Base-by-base conservation (phyloP, 2,888 invertebrate genomes). In the Sturmia bella region DNA sequence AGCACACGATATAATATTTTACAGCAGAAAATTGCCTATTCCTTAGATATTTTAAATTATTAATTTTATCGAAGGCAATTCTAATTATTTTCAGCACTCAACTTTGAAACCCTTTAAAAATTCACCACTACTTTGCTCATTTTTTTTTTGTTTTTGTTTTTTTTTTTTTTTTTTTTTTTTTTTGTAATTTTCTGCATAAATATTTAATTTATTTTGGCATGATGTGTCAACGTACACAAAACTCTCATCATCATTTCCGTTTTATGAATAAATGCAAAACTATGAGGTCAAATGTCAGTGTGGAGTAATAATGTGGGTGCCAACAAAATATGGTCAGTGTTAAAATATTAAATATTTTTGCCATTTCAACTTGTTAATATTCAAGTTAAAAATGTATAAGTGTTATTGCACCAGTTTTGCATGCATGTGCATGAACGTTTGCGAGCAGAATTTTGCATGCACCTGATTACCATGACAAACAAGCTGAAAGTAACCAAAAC, bases 371-470 rank as follows among this genome's bases (percentile, higher is more conserved):
- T 87, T 88, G 86, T 87, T 88, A 87, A 88, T 87, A 86, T 87
- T 84, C 84, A 61, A 87, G 88, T 88, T 87, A 88, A 89, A 88
- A 88, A 88, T 87, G 82, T 83, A 84, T 70, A 81, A 74, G 69
- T 63, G 73, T 32, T 32, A 32, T 32, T 32, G 32, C 32, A 32
- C 1, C 1, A 32, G 32, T 32, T 1, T 32, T 56, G 54, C 17
- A 45, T 50, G 24, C 43, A 17, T 61, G 41, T 57, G 41, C 32
- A 24, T 54, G 50, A 21, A 13, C 61, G 27, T 45, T 37, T 48
- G 37, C 17, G 66, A 41, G 27, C 0, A 41, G n/a, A 13, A 50
- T 45, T 56, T 56, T 48, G 54, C 27, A 39, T 64, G 39, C 76
- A 76, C 77, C 77, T 82, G 73, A 82, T 82, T 82, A 77, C 73